Evolutionary conservation across 2,113 vertebrate species (phyloP).

Genomic region (Alces alces): DNA sequence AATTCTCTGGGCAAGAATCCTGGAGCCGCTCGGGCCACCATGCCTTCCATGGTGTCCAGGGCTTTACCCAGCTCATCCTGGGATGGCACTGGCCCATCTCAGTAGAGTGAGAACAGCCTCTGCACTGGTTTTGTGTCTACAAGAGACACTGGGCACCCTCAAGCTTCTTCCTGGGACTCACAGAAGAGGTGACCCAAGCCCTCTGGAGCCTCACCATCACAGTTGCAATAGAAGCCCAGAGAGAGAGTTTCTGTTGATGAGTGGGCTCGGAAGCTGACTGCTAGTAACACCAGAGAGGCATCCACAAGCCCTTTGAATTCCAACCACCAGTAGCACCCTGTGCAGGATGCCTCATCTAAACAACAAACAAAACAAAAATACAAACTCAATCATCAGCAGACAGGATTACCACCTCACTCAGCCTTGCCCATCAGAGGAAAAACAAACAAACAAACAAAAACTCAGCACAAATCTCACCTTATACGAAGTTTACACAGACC

Average conservation of each 20-base stretch:
- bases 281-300: neutral
- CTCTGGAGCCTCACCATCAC: accelerated
- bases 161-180: neutral
- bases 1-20: neutral
- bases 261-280: neutral
- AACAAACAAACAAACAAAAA: neutral
- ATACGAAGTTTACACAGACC: neutral
- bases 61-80: neutral
- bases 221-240: neutral
- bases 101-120: neutral
- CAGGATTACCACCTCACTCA: neutral
- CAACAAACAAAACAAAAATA: neutral
- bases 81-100: neutral
- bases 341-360: neutral
- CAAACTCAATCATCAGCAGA: neutral
- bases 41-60: neutral
- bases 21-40: neutral
- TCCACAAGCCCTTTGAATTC: neutral
- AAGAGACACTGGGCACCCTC: neutral
- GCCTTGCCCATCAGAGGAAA: neutral
- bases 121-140: neutral
- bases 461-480: neutral
- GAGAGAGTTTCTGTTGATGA: neutral
- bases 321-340: neutral
- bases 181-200: neutral